Evolutionary conservation across 2,888 invertebrate genomes (phyloP), one percentile per base, ranked within the genome.

Genomic region (Helicoverpa assulta): DNA sequence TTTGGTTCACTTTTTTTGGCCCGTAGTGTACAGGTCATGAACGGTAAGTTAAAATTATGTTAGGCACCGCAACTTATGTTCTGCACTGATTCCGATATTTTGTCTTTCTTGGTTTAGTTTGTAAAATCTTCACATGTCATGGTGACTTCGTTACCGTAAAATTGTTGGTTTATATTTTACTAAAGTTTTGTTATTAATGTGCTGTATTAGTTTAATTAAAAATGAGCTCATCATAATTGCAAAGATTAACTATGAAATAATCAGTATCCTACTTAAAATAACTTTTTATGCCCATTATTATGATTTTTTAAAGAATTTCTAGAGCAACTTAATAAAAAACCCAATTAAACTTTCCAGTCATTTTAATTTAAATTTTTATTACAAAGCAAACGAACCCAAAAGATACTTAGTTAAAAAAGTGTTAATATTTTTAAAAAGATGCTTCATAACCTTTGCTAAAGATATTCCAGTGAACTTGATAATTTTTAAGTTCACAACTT

Each of bases 21-120:
- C 77, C 10, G 21, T 56, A 8, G 72, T 77, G 81, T 80, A 80
- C 10, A 56, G 14, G 14, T 40, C n/a, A 43, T 54, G 18, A 33
- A 70, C 76, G 56, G 53, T 51, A 37, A 56, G 68, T 53, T 77
- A 78, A 47, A 6, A 40, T 40, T 5, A 16, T 16, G 73, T 80
- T 84, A 86, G 81, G 76, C 70, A 86, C 87, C 88, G 89, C 89
- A 86, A 87, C 88, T 88, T 84, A 74, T 59, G 91, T 89, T 90
- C 84, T 89, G 91, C 88, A 84, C 91, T 91, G 89, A 90, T 92
- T 91, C 89, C 67, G 77, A 76, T 80, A 85, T 88, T 86, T 87
- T 78, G 82, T 84, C 78, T 53, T 72, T 58, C 12, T 65, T 51
- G 19, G 51, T 18, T 29, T 26, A 73, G 16, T 21, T 21, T 50